Evolutionary conservation across 2,888 invertebrate genomes (phyloP), one percentile per base, ranked within the genome.

Genomic region (Xiphydria camelus): DNA sequence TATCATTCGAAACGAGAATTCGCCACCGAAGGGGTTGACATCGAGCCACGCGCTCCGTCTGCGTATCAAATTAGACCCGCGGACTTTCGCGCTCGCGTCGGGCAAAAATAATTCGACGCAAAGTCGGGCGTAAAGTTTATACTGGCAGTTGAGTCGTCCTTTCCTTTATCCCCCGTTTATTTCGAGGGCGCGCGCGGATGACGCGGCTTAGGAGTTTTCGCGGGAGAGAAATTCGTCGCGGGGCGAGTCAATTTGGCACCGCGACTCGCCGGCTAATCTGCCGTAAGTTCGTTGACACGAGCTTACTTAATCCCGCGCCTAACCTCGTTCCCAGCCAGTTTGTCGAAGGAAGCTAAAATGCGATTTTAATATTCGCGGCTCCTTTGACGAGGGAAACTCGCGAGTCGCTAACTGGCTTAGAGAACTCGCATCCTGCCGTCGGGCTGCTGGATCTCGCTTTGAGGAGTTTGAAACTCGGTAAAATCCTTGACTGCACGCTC

Each of bases 301-400:
- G 62, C 55, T 62, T 58, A 59, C 58, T 68, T 68, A 70, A 69
- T 70, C 64, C 57, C 44, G n/a, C n/a, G 46, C 47, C 56, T 65
- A 70, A 69, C 61, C 59, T 62, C 47, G 57, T 68, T 68, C 57
- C 50, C n/a, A n/a, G 49, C 45, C 29, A 47, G 41, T 52, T 49
- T 49, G 25, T 18, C 22, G 15, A 34, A 25, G 14, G 18, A 52
- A 59, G 60, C 53, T 65, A 61, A 70, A 72, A 70, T 68, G 62
- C 62, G 67, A 72, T 72, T 72, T 72, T 68, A 69, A 70, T 70
- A 69, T 70, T 68, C 64, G 61, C 62, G 54, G 61, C 62, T 61
- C 65, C 68, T 69, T 69, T 62, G 68, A 66, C n/a, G n/a, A n/a
- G 53, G 57, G 55, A 50, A 64, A 62, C 61, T 62, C 63, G 43